Conservation (phyloP, 2,888 invertebrate species). For the Amblyteles armatorius region DNA sequence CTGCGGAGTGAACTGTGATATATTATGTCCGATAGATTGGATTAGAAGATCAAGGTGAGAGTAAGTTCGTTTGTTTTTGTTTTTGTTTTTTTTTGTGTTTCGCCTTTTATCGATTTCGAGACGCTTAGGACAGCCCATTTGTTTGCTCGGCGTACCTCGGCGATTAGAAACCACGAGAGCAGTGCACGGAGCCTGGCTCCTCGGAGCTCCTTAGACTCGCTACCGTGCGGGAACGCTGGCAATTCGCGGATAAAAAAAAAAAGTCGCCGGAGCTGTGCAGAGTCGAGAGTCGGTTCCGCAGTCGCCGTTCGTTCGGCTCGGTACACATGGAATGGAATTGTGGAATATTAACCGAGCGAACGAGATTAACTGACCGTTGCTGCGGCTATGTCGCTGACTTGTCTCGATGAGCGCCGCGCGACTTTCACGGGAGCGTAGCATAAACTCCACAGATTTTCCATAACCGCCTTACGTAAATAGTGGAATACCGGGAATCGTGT, state of each 20-base stretch:
- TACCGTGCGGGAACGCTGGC: conserved; percentile 4
- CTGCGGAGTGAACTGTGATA: conserved; percentile 62
- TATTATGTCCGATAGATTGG: conserved; percentile 74
- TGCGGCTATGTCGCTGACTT: conserved; percentile 65
- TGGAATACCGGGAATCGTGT: conserved; percentile 34
- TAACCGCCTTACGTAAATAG: conserved; percentile 79
- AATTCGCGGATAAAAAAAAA: conserved; percentile 56
- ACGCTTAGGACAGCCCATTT: not conserved
- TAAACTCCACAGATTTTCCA: conserved; percentile 79
- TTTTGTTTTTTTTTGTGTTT: conserved; percentile 2
- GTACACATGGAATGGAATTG: conserved; percentile 74
- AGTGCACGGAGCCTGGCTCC: not conserved
- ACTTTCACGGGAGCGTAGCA: conserved; percentile 80
- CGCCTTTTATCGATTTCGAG: not conserved
- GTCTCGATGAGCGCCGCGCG: conserved; percentile 66
- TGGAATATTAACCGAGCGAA: conserved; percentile 79
- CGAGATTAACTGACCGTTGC: conserved; percentile 82
- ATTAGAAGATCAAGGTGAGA: conserved; percentile 74
- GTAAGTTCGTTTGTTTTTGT: conserved; percentile 1
- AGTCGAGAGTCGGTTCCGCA: conserved; percentile 55
- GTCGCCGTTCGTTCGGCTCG: conserved; percentile 59
- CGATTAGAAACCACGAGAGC: conserved; percentile 44
- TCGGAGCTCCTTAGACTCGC: conserved; percentile 30
- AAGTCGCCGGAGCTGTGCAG: conserved; percentile 54
- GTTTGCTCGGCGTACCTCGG: not conserved